Evolutionary conservation across 2,797 vertebrate species (phyloP), one percentile per base, ranked within the genome.

Genomic region (Scomberomorus guttatus): DNA sequence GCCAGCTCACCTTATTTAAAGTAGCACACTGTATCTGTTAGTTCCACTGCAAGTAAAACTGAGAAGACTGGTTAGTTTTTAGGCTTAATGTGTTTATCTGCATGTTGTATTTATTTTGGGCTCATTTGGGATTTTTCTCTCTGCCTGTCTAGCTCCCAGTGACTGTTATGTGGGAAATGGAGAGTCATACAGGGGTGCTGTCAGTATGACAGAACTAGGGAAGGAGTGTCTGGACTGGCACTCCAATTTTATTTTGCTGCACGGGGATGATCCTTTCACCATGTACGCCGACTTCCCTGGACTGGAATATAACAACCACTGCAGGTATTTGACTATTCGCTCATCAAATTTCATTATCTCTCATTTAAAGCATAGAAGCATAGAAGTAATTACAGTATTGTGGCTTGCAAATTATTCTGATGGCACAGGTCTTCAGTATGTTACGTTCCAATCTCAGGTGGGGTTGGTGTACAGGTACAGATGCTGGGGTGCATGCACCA

Each of bases 101-200:
- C 37, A 37, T 37, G 37, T 37, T 37, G 8, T 34, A 10, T 34
- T 34, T 34, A 34, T 42, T 61, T 60, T 37, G 15, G 29, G 50
- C 51, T 50, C 10, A 55, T 8, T 20, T 60, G 2, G 3, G 10
- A 15, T 13, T 46, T 11, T 48, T 25, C 25, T 44, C 13, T 25
- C 13, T 62, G 44, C 22, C 46, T 44, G 14, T n/a, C 25, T 15
- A 94, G 93, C 54, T 32, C 42, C 83, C 18, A 66, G 10, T 51
- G 93, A 95, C 62, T 94, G 94, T 50, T 94, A 88, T 54, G 58
- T 39, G 20, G 85, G 72, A 22, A 61, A 90, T 50, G 93, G 92
- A 8, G 73, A 83, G 50, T 72, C 85, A 0, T 95, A 95, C 81
- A 74, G 82, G 5, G 94, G 92, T 5, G 9, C 24, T 0, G 85